A percentile compares a stretch with the other conserved stretches of the same genome.
Conservation (phyloP, 2,888 invertebrate species). For the Oxycera nigricornis region DNA sequence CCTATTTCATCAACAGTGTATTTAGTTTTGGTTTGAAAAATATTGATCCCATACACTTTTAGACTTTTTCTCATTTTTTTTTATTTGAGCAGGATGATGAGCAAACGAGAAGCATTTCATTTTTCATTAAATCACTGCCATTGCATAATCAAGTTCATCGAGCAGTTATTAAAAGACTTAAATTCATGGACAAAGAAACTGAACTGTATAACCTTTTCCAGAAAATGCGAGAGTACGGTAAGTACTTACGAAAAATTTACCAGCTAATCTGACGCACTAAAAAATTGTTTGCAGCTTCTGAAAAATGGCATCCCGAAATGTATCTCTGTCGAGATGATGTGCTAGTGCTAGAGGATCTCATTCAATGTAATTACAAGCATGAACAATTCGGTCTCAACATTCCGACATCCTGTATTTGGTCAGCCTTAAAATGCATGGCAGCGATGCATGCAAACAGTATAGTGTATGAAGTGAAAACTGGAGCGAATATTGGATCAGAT, state of each 20-base stretch:
- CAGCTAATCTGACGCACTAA: not conserved
- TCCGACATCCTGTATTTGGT: conserved; percentile 49
- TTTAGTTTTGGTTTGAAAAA: too few relatives aligned
- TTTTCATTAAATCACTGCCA: conserved; percentile 36
- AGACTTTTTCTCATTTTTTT: not conserved
- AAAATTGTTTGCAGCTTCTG: conserved; percentile 12
- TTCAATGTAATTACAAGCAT: conserved; percentile 12
- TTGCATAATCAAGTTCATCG: conserved; percentile 1
- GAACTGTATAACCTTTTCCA: conserved; percentile 23
- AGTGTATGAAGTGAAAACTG: conserved; percentile 53
- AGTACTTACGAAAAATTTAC: not conserved
- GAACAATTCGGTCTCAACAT: conserved; percentile 20
- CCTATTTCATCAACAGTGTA: too few relatives aligned
- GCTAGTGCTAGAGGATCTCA: conserved; percentile 42
- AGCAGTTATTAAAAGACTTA: not conserved
- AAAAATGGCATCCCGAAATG: conserved; percentile 39
- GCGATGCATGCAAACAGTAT: conserved; percentile 58
- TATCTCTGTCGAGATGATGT: conserved; percentile 37
- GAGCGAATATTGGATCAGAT: conserved; percentile 36
- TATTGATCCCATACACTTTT: not conserved
- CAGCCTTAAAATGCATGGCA: conserved; percentile 55
- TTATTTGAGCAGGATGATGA: not conserved
- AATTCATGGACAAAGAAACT: conserved; percentile 26
- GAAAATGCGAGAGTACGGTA: conserved; percentile 23
- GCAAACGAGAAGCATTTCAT: not conserved